Conservation (phyloP, 2,797 vertebrate genomes). For the Novumbra hubbsi region DNA sequence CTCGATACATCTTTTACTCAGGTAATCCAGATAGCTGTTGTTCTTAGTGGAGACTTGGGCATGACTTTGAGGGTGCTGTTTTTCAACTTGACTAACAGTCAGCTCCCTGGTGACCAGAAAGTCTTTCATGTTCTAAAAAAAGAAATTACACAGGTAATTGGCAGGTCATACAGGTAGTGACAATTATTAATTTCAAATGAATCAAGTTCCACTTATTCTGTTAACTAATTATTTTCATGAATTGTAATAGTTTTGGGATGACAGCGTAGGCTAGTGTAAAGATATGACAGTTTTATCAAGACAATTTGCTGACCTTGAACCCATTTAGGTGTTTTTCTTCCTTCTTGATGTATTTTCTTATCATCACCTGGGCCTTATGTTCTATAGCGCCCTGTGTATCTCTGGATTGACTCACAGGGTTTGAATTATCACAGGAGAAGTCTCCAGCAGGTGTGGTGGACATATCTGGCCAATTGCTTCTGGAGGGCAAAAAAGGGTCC, state of each 20-base stretch:
- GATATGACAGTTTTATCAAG: no score
- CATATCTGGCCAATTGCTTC: no score
- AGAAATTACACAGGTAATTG: conserved; percentile 1
- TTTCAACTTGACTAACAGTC: conserved; percentile 3
- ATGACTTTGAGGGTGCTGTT: conserved; percentile 4
- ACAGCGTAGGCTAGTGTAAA: no score
- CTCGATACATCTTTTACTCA: conserved; percentile 5
- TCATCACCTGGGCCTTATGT: no score
- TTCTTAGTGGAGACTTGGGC: conserved; percentile 2
- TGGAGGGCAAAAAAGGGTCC: no score
- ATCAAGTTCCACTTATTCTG: background rate
- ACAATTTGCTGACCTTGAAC: no score
- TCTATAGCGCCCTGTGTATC: no score
- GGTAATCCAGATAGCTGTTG: conserved; percentile 14
- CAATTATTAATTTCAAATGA: background rate
- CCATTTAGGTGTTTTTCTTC: no score
- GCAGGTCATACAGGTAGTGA: background rate
- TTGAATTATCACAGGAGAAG: no score
- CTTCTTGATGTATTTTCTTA: no score
- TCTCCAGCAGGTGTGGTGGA: no score
- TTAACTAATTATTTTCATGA: background rate
- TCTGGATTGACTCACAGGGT: no score
- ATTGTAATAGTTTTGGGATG: background rate
- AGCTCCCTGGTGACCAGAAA: conserved; percentile 10
- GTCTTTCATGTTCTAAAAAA: conserved; percentile 21